phyloP scores from a whole-genome alignment of 1,140 invertebrate genomes.

The Apis dorsata region DNA sequence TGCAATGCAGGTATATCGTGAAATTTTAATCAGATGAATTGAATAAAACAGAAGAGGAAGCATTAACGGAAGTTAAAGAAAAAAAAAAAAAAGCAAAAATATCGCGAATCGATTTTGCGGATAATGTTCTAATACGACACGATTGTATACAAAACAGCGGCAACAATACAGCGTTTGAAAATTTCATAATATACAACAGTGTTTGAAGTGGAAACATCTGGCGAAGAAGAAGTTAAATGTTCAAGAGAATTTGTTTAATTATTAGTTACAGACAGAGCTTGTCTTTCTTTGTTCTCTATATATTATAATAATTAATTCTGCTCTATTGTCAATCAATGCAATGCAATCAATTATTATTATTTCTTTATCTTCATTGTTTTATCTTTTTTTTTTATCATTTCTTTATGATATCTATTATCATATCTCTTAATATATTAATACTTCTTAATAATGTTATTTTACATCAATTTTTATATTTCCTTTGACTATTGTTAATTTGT shows the following conservation, averaged over 20 bases:
- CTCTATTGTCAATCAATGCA: conserved; percentile 75
- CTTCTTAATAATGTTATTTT: conserved; percentile 50
- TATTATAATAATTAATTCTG: conserved; percentile 59
- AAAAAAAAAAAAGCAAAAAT: not conserved
- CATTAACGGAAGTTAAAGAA: not conserved
- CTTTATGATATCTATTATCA: conserved; percentile 30
- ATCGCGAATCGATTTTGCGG: not conserved
- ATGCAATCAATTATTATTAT: conserved; percentile 65
- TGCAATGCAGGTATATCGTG: conserved; percentile 10
- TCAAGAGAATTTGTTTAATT: not conserved
- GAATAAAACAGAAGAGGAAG: not conserved
- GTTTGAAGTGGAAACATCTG: not conserved
- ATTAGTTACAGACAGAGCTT: conserved; percentile 4
- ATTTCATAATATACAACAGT: not conserved
- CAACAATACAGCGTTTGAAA: conserved; percentile 15
- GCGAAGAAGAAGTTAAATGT: conserved; percentile 9
- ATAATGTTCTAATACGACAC: not conserved
- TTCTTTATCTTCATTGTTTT: not conserved
- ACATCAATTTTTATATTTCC: conserved; percentile 32
- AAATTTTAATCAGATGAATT: not conserved
- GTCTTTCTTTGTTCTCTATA: conserved; percentile 49
- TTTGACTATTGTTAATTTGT: conserved; percentile 49
- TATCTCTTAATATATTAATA: conserved; percentile 56
- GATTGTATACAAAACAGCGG: conserved; percentile 31
- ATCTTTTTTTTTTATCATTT: not conserved